These are phyloP conservation scores for Dendropsophus ebraccatus DNA, from an alignment of 2,113 vertebrate species.

Conservation along the genomic window DNA sequence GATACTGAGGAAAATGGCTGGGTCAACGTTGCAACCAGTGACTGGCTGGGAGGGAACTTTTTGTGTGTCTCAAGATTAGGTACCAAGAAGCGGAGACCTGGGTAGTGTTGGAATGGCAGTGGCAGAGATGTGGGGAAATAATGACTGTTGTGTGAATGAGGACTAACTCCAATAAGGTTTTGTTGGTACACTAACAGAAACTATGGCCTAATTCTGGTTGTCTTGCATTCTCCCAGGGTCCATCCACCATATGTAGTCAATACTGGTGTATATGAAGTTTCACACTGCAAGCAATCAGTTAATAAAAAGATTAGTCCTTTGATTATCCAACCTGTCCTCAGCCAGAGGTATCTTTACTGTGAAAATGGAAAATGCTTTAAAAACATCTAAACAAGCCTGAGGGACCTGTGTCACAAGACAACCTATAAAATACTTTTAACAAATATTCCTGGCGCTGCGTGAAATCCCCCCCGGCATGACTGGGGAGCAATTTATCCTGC, in stretches of 20 bases:
- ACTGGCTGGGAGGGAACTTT: no score
- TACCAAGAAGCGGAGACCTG: no score
- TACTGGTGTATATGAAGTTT: neutral
- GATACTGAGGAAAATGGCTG: no score
- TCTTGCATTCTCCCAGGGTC: neutral
- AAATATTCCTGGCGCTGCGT: constrained; percentile 40
- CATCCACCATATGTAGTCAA: neutral
- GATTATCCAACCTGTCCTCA: neutral
- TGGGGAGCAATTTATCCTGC: constrained; percentile 80
- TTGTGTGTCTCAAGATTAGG: no score
- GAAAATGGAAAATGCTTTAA: constrained; percentile 7
- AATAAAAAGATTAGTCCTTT: neutral
- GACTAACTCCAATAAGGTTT: no score
- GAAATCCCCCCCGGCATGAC: constrained; percentile 32
- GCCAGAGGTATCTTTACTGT: neutral
- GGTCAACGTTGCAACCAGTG: no score
- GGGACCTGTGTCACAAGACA: constrained; percentile 30
- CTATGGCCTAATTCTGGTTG: no score
- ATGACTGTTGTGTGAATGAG: no score
- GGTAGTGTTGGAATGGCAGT: no score
- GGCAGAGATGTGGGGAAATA: no score
- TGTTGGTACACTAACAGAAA: no score
- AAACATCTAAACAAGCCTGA: constrained; percentile 37
- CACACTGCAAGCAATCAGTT: neutral
- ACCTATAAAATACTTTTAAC: constrained; percentile 50